Base-by-base conservation (phyloP, 2,113 vertebrate species). In the Mus pahari region DNA sequence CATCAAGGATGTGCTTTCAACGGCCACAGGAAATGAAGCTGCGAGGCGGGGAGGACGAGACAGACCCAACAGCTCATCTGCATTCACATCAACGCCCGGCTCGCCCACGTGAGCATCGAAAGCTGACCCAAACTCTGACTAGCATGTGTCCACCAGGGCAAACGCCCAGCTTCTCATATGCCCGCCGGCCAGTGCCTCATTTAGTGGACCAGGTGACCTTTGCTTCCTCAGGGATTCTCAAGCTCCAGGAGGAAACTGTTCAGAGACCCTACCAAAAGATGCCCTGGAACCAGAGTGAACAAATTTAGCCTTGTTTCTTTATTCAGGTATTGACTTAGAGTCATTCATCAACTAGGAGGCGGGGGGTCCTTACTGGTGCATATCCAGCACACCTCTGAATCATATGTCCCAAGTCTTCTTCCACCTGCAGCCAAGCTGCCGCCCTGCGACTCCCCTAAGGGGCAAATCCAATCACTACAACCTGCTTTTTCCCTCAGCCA, bases 401-500 rank as follows among this genome's bases (percentile, higher is more conserved):
- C 19, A 33, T 62, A 84, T 12, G 74, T n/a, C 48, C 71, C 66
- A 7, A 83, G n/a, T n/a, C 55, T 91, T n/a, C 55, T 91, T 91
- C 91, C n/a, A 22, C 50, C 75, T 90, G 33, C 75, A 84, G 1
- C 36, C 50, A 79, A 66, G 64, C 55, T 89, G 14, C 22, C 50
- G 36, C 39, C 28, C 91, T 55, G 26, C n/a, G 71, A 11, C n/a
- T 68, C 48, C 36, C 39, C n/a, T 55, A 78, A 82, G 33, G 94
- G 64, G n/a, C 78, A 93, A 94, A 94, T 53, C 64, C 71, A 68
- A n/a, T 91, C 53, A 82, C 77, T 39, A 58, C 75, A 89, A n/a
- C 26, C 81, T 86, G 88, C 79, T 90, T 97, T 90, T 90, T 55
- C 79, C 84, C 70, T 84, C 53, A 84, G 70, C 70, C 79, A 68